A percentile compares a stretch with the other conserved stretches of the same genome.
phyloP scores from a whole-genome alignment of 2,888 invertebrate genomes.

The Elegia similella region DNA sequence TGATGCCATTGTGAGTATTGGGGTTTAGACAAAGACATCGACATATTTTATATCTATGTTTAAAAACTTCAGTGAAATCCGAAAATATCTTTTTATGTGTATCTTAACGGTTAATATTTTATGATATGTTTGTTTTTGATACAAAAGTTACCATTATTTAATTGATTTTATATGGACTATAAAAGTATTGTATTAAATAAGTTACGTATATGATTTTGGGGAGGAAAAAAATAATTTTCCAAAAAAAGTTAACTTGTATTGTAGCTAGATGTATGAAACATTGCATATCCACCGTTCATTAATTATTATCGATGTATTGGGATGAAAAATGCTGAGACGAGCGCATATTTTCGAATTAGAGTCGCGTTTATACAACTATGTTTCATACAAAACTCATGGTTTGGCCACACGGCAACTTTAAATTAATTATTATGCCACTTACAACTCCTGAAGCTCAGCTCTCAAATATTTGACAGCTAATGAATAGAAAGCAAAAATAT shows the following conservation, averaged over 20 bases:
- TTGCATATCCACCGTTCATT: not conserved
- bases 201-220: not conserved
- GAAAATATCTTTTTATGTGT: not conserved
- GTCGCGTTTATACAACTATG: no score
- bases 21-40: not conserved
- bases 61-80: not conserved
- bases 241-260: not conserved
- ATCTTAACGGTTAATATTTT: not conserved
- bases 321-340: no score
- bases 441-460: no score
- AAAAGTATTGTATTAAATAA: not conserved
- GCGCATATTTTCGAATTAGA: no score
- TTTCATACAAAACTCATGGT: no score
- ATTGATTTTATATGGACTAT: not conserved
- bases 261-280: not conserved
- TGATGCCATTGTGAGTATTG: slow-evolving; percentile 34
- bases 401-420: no score
- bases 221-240: not conserved
- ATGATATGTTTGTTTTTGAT: not conserved
- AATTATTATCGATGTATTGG: no score
- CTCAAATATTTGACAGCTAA: no score
- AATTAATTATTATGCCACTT: no score
- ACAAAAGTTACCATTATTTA: slow-evolving; percentile 2
- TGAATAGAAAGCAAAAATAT: no score
- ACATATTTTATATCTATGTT: not conserved